A percentile compares a stretch with the other conserved stretches of the same genome.
Evolutionary conservation across 1,140 invertebrate genomes (phyloP).

Genomic region (Dermatophagoides farinae): DNA sequence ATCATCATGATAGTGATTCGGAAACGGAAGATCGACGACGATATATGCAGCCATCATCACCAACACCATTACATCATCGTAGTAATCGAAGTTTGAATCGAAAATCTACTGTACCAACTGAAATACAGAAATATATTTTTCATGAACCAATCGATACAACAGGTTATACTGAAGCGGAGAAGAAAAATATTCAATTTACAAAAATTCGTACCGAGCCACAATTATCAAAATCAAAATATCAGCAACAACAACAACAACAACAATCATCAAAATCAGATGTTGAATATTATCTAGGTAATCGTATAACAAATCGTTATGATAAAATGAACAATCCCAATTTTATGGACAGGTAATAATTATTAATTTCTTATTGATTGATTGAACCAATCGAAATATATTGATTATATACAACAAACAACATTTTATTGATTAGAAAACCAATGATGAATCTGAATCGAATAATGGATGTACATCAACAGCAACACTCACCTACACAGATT

Average conservation of each 20-base stretch:
- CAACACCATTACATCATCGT: constrained; percentile 36
- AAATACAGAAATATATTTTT: constrained; percentile 54
- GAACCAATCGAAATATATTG: too few relatives aligned
- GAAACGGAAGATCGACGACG: constrained; percentile 35
- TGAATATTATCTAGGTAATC: neutral
- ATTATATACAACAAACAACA: too few relatives aligned
- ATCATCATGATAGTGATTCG: constrained; percentile 37
- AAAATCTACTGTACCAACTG: constrained; percentile 38
- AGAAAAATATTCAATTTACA: constrained; percentile 70
- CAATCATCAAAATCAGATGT: neutral
- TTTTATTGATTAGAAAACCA: too few relatives aligned
- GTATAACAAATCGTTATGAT: neutral
- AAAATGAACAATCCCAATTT: too few relatives aligned
- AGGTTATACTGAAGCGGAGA: constrained; percentile 65
- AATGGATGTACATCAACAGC: too few relatives aligned
- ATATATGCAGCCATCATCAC: constrained; percentile 30
- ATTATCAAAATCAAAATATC: neutral
- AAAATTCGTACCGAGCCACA: neutral
- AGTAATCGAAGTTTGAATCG: constrained; percentile 37
- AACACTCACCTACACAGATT: too few relatives aligned
- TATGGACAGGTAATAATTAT: too few relatives aligned
- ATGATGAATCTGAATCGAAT: too few relatives aligned
- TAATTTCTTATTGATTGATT: too few relatives aligned
- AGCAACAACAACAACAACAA: too few relatives aligned
- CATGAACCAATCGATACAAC: constrained; percentile 58